phyloP scores from a whole-genome alignment of 1,140 invertebrate genomes.

The Cotesia chilonis region DNA sequence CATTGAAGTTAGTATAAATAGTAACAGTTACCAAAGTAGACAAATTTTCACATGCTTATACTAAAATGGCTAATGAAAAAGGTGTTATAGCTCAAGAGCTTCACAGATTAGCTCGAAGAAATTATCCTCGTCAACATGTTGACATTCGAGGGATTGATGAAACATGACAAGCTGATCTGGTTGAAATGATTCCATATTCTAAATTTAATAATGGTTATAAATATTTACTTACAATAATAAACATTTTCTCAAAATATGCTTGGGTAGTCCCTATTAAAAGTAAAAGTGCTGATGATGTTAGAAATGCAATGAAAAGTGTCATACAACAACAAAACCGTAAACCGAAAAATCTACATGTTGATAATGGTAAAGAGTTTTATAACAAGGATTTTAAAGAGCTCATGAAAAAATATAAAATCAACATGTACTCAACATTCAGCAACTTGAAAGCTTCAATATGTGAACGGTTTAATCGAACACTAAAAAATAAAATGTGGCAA shows the following conservation, averaged over 20 bases:
- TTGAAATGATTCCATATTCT: slow-evolving; percentile 31
- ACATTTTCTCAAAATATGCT: slow-evolving; percentile 37
- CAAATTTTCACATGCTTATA: too few species aligned
- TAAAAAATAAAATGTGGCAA: slow-evolving; percentile 17
- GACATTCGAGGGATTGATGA: slow-evolving; percentile 20
- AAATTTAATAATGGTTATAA: slow-evolving; percentile 7
- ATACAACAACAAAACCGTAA: slow-evolving; percentile 11
- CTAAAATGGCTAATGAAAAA: background rate
- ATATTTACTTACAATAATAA: slow-evolving; percentile 36
- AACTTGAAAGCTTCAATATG: slow-evolving; percentile 52
- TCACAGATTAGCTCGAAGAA: slow-evolving; percentile 22
- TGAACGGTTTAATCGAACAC: slow-evolving; percentile 4
- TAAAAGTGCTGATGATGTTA: slow-evolving; percentile 36
- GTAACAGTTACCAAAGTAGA: too few species aligned
- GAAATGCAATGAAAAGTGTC: slow-evolving; percentile 25
- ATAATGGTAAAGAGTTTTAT: background rate
- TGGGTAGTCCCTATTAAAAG: slow-evolving; percentile 35
- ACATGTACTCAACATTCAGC: slow-evolving; percentile 40
- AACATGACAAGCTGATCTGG: slow-evolving; percentile 35
- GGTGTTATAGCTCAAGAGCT: background rate
- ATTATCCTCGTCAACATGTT: slow-evolving; percentile 28
- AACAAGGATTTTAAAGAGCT: background rate
- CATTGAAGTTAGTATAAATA: too few species aligned
- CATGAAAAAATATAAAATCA: slow-evolving; percentile 20
- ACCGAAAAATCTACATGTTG: slow-evolving; percentile 21